These are phyloP conservation scores for Baryphthengus martii DNA, from an alignment of 2,113 vertebrate species.

Conservation along the genomic window DNA sequence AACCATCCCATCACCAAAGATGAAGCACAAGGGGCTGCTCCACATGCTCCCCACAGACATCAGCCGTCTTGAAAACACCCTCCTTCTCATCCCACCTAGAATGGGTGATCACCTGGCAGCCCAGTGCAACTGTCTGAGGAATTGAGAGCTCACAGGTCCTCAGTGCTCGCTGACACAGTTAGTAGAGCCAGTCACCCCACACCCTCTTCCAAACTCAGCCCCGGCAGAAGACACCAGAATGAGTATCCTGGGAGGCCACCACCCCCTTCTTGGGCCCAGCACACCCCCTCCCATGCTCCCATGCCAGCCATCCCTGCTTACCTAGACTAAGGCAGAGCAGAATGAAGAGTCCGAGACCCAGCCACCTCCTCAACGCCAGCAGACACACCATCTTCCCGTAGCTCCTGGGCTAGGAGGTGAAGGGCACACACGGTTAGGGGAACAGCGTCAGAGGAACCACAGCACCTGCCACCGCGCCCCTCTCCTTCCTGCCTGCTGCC, in stretches of 20 bases:
- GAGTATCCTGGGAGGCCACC: background rate
- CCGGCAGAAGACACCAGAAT: background rate
- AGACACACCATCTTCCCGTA: background rate
- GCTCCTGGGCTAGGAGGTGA: background rate
- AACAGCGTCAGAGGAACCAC: accelerated
- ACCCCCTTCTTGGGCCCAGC: background rate
- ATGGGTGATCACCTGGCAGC: background rate
- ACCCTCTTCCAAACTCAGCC: background rate
- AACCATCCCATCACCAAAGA: accelerated
- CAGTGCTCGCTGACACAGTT: accelerated
- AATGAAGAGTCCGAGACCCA: background rate
- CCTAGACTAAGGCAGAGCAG: background rate
- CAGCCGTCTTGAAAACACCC: accelerated
- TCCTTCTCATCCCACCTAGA: background rate
- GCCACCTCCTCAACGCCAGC: background rate
- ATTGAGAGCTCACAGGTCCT: background rate
- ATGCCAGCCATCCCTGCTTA: background rate
- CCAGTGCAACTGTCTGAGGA: accelerated
- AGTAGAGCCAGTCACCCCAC: background rate
- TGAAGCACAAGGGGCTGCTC: accelerated
- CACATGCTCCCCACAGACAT: accelerated
- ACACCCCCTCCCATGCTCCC: background rate
- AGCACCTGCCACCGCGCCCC: background rate
- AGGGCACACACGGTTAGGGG: background rate
- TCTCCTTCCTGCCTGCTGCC: background rate